Evolutionary conservation across 2,113 vertebrate genomes (phyloP), one percentile per base, ranked within the genome.

Genomic region (Rhombomys opimus): DNA sequence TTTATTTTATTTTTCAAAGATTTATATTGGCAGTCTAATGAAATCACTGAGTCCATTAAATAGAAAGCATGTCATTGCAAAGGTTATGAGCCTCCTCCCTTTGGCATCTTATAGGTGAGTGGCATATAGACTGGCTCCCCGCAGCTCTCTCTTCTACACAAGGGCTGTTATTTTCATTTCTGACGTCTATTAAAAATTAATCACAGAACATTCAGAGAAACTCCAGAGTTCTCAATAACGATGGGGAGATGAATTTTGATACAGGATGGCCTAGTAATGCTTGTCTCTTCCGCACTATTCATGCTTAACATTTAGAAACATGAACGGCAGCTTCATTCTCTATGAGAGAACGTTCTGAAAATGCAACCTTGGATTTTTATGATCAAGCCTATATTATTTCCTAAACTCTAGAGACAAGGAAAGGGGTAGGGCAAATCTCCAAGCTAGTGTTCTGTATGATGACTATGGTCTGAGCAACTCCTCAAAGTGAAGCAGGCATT

Each of bases 11-110:
- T 54, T 97, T 97, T 97, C 88, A 67, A 98, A 97, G 98, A 98
- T 98, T 98, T 98, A 98, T 98, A 98, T 96, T 98, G 98, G 96
- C 90, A 94, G 97, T 93, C 97, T 98, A 98, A 98, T 96, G 97
- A 98, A 98, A 97, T 97, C 97, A 98, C 98, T 92, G 98, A 98
- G 98, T 97, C 90, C 97, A 98, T 97, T 98, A 98, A 98, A 98
- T n/a, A 93, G 96, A 96, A 91, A 1, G 1, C 76, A 95, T 25
- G 38, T 96, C 98, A 96, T 61, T 93, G 95, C 89, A 94, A 96
- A 98, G 97, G 95, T 98, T 98, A 96, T 93, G 96, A 22, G 46
- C 95, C 80, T 96, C 84, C 78, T 97, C 93, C 90, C 68, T 95
- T 97, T 94, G 92, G 96, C 84, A 72, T 98, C 98, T 95, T 97